Percentiles rank a stretch among this genome's conserved stretches.
phyloP scores from a whole-genome alignment of 1,140 invertebrate species.

The Stenopsyche tienmushanensis region DNA sequence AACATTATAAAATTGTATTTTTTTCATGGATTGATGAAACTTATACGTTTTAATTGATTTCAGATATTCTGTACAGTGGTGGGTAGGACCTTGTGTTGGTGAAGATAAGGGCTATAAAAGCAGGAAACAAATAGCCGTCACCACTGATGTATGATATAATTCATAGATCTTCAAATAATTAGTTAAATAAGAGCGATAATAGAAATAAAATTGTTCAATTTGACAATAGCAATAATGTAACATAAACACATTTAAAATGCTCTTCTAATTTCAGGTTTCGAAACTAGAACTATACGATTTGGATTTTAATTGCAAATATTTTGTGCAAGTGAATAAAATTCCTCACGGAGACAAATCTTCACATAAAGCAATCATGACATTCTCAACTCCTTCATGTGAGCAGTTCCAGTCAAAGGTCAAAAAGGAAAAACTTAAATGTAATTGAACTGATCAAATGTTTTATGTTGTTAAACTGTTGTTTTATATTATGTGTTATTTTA shows the following conservation, averaged over 20 bases:
- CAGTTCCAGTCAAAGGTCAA: constrained; percentile 32
- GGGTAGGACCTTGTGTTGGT: constrained; percentile 47
- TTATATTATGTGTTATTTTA: constrained; percentile 41
- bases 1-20: constrained; percentile 3
- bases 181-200: too few species aligned
- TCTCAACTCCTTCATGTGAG: constrained; percentile 33
- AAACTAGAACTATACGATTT: constrained; percentile 32
- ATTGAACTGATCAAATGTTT: constrained; percentile 27
- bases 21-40: background rate
- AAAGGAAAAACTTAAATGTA: constrained; percentile 38
- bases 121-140: constrained; percentile 27
- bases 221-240: too few species aligned
- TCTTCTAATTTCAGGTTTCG: constrained; percentile 32
- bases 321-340: constrained; percentile 31
- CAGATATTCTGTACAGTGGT: constrained; percentile 54
- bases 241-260: too few species aligned
- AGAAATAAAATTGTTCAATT: constrained; percentile 1
- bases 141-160: constrained; percentile 26
- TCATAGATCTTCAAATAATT: background rate
- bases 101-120: constrained; percentile 43
- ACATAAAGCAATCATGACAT: constrained; percentile 16
- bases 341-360: constrained; percentile 4
- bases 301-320: constrained; percentile 36
- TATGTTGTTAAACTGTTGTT: constrained; percentile 39
- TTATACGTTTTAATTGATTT: constrained; percentile 36